Percentiles rank a stretch among this genome's conserved stretches.
Conservation (phyloP, 1,140 invertebrate genomes). For the Macrosteles quadrilineatus region DNA sequence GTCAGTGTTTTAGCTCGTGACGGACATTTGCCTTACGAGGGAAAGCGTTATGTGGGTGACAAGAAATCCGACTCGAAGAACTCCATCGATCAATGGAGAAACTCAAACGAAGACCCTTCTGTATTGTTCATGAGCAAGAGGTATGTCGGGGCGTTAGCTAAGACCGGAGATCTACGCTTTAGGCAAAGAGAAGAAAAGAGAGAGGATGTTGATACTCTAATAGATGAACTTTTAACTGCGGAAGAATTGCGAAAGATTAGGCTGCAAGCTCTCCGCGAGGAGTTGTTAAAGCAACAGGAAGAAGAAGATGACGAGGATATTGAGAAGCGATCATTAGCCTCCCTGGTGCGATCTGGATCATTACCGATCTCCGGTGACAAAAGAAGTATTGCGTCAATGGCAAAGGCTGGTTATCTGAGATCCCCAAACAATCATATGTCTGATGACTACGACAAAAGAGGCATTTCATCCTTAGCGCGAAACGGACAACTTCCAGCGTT, state of each 20-base stretch:
- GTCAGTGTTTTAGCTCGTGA: slow-evolving; percentile 38
- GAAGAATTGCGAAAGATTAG: slow-evolving; percentile 37
- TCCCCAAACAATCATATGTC: not conserved
- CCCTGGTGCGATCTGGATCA: slow-evolving; percentile 36
- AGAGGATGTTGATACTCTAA: slow-evolving; percentile 35
- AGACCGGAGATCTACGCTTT: slow-evolving; percentile 36
- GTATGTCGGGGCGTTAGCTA: slow-evolving; percentile 40
- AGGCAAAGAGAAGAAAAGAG: slow-evolving; percentile 37
- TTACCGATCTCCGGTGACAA: slow-evolving; percentile 35
- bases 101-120: slow-evolving; percentile 27
- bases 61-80: slow-evolving; percentile 26
- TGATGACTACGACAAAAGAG: slow-evolving; percentile 35
- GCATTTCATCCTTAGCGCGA: slow-evolving; percentile 36
- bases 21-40: slow-evolving; percentile 36
- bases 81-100: slow-evolving; percentile 23
- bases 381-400: slow-evolving; percentile 34
- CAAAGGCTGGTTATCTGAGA: slow-evolving; percentile 33
- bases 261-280: slow-evolving; percentile 38
- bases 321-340: slow-evolving; percentile 39
- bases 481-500: slow-evolving; percentile 35
- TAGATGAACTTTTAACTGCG: slow-evolving; percentile 35
- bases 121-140: slow-evolving; percentile 36
- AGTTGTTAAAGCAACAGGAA: slow-evolving; percentile 37
- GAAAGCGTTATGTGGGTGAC: slow-evolving; percentile 37
- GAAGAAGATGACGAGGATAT: slow-evolving; percentile 31